Evolutionary conservation across 2,797 vertebrate genomes (phyloP).

Genomic region (Girardinus metallicus): DNA sequence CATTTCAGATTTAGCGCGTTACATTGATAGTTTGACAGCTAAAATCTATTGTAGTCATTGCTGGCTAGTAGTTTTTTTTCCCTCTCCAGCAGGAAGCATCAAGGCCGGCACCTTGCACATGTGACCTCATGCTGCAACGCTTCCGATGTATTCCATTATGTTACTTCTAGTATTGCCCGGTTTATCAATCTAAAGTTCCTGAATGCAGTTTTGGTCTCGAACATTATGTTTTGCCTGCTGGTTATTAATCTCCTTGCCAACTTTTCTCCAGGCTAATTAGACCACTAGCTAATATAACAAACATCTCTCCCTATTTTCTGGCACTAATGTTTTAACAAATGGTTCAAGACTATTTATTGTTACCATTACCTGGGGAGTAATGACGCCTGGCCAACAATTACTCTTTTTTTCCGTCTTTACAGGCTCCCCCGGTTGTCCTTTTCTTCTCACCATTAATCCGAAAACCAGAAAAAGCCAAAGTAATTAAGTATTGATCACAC

Average conservation of each 20-base stretch:
- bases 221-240: constrained; percentile 32
- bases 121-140: too few relatives aligned
- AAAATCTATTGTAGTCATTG: too few relatives aligned
- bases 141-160: too few relatives aligned
- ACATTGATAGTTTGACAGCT: too few relatives aligned
- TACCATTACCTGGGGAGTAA: constrained; percentile 65
- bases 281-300: constrained; percentile 43
- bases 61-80: too few relatives aligned
- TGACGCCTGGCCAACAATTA: constrained; percentile 64
- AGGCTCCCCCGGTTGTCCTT: constrained; percentile 38
- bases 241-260: constrained; percentile 34
- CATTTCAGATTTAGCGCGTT: too few relatives aligned
- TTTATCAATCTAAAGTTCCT: constrained; percentile 26
- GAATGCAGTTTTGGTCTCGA: constrained; percentile 31
- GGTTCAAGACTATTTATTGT: constrained; percentile 65
- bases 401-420: constrained; percentile 56
- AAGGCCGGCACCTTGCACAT: too few relatives aligned
- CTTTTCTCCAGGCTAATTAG: constrained; percentile 27
- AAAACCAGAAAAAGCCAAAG: constrained; percentile 54
- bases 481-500: constrained; percentile 76
- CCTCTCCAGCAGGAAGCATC: too few relatives aligned
- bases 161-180: background rate
- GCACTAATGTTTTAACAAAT: constrained; percentile 60
- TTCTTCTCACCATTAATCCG: constrained; percentile 64
- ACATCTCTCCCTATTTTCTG: constrained; percentile 40